Base-by-base conservation (phyloP, 2,888 invertebrate genomes). In the Drosophila sordidula region DNA sequence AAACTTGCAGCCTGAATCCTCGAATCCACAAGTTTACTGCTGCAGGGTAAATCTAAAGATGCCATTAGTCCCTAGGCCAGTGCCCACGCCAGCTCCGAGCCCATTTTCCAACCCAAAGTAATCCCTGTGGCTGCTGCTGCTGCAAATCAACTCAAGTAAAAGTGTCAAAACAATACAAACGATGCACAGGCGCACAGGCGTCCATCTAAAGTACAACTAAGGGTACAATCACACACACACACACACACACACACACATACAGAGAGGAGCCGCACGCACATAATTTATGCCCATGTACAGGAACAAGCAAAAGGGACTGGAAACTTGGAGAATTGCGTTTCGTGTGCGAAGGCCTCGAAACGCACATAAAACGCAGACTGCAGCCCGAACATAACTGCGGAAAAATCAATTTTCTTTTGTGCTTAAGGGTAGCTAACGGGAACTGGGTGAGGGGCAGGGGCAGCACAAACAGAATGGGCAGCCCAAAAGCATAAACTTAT, bases 351-450 rank as follows among this genome's bases (percentile, higher is more conserved):
- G 44, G 46, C 47, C 63, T 62, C 64, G 54, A 50, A 65, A 63
- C 77, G 78, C 82, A 84, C 87, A 83, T 83, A 84, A 83, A 83
- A 83, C 83, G 83, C 87, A 87, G 83, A 74, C 83, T 83, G 83
- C 83, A 83, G 72, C 70, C 56, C 65, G 50, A 68, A 70, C 65
- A 64, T 70, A 81, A 82, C 77, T 80, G 86, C 71, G 84, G 81
- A 83, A 83, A 83, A 83, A 83, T 83, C 83, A 83, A 83, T 83
- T 83, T 83, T 83, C 83, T 84, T 83, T 80, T 69, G 74, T 80
- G 75, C 77, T 72, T 68, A 72, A 69, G 78, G 78, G 75, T 75
- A 61, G 66, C 46, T 47, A 46, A 32, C 22, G 6, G 5, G 16
- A 18, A 14, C 6, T 36, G 12, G 2, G 6, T 18, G 14, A 16